Base-by-base conservation (phyloP, 2,797 vertebrate genomes). In the Phylloscopus collybita region DNA sequence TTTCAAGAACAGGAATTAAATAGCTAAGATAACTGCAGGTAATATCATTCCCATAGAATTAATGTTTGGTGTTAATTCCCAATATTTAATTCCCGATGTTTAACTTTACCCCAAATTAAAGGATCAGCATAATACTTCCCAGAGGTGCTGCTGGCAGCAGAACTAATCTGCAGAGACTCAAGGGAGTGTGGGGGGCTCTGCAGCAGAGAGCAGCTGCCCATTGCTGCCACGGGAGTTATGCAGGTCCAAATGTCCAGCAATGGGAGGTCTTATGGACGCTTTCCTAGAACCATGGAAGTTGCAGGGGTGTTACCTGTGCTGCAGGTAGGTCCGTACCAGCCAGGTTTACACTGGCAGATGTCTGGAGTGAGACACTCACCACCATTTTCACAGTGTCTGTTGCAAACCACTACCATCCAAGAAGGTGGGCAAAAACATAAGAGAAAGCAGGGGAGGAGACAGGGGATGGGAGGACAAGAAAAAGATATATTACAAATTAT, bases 341-440 rank as follows among this genome's bases (percentile, higher is more conserved):
- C 99, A 6, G 97, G 90, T 92, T 97, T 98, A 96, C 99, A 99
- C 76, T 98, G 97, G 94, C 98, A 99, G 87, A 97, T 97, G 59
- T 99, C 99, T 32, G 99, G 99, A 70, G 98, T 97, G 70, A 99
- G 94, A 78, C 99, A 99, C 80, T 98, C 75, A 0, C 99, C 99
- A 50, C 99, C 99, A 16, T 99, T 99, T 93, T 99, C 99, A 97
- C 99, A 99, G 95, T 99, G 98, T 51, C 98, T 98, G 96, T 98
- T 99, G 97, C 99, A 99, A 95, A 99, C 98, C 99, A 99, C 99
- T 99, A 75, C 53, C 90, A 42, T 32, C n/a, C 88, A 14, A 66
- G 40, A 87, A 71, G 30, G 51, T 40, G 71, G 29, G 59, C 18
- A 56, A 72, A 73, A 64, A 59, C 47, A 29, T 72, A 47, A 5